Evolutionary conservation across 2,113 vertebrate genomes (phyloP), one percentile per base, ranked within the genome.

Genomic region (Entelurus aequoreus): DNA sequence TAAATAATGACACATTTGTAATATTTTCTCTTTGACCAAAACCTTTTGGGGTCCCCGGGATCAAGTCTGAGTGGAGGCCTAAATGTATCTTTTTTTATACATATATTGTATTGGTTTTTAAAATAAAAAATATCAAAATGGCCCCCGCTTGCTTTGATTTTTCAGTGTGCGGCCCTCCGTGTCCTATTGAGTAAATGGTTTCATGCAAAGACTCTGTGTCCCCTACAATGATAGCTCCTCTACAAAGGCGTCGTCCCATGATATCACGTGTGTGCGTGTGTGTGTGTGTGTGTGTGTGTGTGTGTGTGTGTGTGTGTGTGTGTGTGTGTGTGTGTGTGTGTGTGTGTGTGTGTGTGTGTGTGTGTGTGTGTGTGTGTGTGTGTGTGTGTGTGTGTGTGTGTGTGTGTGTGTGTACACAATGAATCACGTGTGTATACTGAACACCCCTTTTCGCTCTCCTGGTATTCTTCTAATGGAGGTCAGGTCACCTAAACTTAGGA

Each of bases 401-500:
- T 15, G 38, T 54, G 38, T 28, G 12, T 12, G 35, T 40, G 28
- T 67, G 53, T 71, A 44, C 6, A 16, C 6, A 54, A 62, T 59
- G 48, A 62, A 71, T 60, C 9, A n/a, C 48, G 36, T 68, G 60
- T 70, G 48, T 14, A 37, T 4, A 60, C 63, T 63, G 51, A 63
- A 71, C 56, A 14, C 60, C 71, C 46, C 54, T 72, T 65, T 81
- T 74, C 69, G 68, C 61, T 74, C 62, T 65, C 80, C 71, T 15
- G 14, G 71, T 63, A 81, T 63, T 70, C 62, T 83, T 54, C 65
- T 80, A 74, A 87, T 85, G 76, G 83, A 81, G 74, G 76, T 84
- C 82, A 86, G 72, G 52, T 54, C 64, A 69, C 64, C 69, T 74
- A 77, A 84, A 88, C 78, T 85, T 87, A 86, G 81, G 78, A 79